phyloP scores from a whole-genome alignment of 2,113 vertebrate genomes.

The Pogonocichla stellata region DNA sequence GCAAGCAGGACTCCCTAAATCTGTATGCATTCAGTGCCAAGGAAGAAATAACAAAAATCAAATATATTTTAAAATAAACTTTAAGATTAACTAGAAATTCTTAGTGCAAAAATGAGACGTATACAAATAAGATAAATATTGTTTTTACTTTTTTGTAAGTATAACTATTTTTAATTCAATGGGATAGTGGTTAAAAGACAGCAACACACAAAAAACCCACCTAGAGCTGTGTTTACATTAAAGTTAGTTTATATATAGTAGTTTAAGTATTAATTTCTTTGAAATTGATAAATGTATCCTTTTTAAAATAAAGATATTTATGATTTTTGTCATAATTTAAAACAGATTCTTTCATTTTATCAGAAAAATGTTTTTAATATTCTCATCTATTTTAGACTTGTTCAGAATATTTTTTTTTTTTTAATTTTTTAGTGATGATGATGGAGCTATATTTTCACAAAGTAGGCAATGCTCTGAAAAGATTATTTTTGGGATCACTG shows the following conservation, averaged over 20 bases:
- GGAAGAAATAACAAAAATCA: background rate
- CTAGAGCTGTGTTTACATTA: background rate
- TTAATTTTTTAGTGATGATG: background rate
- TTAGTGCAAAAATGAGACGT: background rate
- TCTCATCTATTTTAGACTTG: background rate
- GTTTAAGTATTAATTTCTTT: background rate
- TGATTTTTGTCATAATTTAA: background rate
- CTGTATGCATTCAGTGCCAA: background rate
- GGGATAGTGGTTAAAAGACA: background rate
- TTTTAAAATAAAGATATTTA: background rate
- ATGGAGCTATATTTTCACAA: background rate
- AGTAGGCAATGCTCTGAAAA: background rate
- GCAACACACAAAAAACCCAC: background rate
- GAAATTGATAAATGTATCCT: background rate
- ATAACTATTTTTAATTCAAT: background rate
- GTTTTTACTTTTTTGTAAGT: background rate
- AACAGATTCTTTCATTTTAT: background rate
- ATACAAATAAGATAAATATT: background rate
- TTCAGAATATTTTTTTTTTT: background rate
- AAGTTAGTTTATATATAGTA: background rate
- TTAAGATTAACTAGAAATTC: background rate
- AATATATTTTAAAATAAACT: background rate
- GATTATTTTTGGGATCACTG: background rate
- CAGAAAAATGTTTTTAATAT: background rate
- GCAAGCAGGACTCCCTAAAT: background rate